phyloP scores from a whole-genome alignment of 2,113 vertebrate genomes.

The Ranitomeya imitator region DNA sequence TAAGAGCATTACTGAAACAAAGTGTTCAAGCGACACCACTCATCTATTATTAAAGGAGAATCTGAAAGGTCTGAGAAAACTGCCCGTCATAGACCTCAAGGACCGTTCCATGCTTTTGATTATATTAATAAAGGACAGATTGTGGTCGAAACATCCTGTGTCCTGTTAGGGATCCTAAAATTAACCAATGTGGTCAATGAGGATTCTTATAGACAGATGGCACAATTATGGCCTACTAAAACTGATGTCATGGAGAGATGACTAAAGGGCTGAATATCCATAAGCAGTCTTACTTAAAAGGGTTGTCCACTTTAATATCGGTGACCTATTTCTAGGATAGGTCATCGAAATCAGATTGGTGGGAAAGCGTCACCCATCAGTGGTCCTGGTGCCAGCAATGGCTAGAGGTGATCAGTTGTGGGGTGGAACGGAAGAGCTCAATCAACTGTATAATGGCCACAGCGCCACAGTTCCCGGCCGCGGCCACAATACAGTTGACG shows the following conservation, averaged over 20 bases:
- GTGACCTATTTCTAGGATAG: too few species aligned
- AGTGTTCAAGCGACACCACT: constrained; percentile 49
- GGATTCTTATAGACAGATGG: not conserved
- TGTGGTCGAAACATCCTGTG: constrained; percentile 41
- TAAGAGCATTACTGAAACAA: constrained; percentile 46
- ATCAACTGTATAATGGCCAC: too few species aligned
- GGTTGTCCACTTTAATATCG: too few species aligned
- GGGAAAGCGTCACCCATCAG: too few species aligned
- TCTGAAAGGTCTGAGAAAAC: constrained; percentile 26
- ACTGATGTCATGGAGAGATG: not conserved
- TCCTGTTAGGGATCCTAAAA: not conserved
- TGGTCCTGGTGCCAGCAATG: too few species aligned
- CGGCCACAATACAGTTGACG: too few species aligned
- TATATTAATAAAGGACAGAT: constrained; percentile 36
- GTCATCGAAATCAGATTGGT: too few species aligned
- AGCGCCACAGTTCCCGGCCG: too few species aligned
- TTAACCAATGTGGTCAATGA: not conserved
- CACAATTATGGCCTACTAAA: not conserved
- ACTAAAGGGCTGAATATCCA: not conserved
- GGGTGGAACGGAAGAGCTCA: too few species aligned
- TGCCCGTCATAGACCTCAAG: constrained; percentile 50
- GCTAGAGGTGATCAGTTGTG: too few species aligned
- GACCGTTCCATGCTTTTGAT: constrained; percentile 26
- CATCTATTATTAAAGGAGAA: constrained; percentile 46
- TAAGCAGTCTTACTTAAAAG: not conserved